phyloP scores from a whole-genome alignment of 2,113 vertebrate genomes.

The Rhinolophus ferrumequinum region DNA sequence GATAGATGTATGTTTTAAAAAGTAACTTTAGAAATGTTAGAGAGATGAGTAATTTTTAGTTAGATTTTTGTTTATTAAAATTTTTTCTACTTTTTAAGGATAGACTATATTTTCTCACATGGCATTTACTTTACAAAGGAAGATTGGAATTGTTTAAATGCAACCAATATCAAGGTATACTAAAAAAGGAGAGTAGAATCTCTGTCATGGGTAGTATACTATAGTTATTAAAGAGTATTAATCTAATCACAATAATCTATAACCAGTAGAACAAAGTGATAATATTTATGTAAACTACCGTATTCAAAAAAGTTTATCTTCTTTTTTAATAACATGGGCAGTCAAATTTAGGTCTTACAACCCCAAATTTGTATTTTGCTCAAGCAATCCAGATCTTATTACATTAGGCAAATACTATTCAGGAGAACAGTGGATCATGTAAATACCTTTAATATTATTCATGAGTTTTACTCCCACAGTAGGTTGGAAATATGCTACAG shows the following conservation, averaged over 20 bases:
- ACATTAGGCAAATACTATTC: slow-evolving; percentile 84
- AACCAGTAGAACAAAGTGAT: slow-evolving; percentile 71
- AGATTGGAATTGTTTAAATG: slow-evolving; percentile 72
- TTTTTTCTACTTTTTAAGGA: neutral
- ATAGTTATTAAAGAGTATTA: slow-evolving; percentile 74
- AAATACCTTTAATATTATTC: slow-evolving; percentile 87
- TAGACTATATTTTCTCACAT: slow-evolving; percentile 31
- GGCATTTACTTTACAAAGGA: slow-evolving; percentile 64
- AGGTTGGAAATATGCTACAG: slow-evolving; percentile 79
- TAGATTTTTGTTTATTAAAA: slow-evolving; percentile 72
- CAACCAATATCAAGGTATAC: slow-evolving; percentile 61
- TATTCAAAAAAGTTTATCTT: slow-evolving; percentile 70
- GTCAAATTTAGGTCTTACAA: slow-evolving; percentile 69
- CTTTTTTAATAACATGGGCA: slow-evolving; percentile 65
- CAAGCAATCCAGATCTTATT: slow-evolving; percentile 83
- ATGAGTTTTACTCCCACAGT: slow-evolving; percentile 83
- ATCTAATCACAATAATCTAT: slow-evolving; percentile 76
- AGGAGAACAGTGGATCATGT: slow-evolving; percentile 82
- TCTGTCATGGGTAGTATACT: slow-evolving; percentile 41
- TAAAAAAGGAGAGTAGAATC: slow-evolving; percentile 54
- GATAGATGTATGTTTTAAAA: neutral
- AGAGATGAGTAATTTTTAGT: slow-evolving; percentile 73
- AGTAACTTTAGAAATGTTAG: slow-evolving; percentile 65
- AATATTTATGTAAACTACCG: slow-evolving; percentile 77
- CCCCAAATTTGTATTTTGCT: slow-evolving; percentile 82